Conservation (phyloP, 2,113 vertebrate species). For the Sylvietta virens region DNA sequence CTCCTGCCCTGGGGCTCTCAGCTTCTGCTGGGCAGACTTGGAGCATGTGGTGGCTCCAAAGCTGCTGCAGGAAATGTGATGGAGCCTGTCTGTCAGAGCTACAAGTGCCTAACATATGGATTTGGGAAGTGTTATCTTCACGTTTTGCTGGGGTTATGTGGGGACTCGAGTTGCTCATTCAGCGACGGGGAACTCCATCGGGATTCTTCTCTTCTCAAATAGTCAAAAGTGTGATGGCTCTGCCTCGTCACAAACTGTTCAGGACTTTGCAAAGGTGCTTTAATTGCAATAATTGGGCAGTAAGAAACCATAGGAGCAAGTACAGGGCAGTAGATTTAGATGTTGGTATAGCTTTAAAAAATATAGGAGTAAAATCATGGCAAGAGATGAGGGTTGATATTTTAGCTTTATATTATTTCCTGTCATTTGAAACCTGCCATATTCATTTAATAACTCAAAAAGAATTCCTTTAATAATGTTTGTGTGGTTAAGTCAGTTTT, state of each 20-base stretch:
- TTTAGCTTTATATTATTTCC: background rate
- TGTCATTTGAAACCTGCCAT: background rate
- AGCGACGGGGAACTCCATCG: background rate
- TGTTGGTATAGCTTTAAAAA: background rate
- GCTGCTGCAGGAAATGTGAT: background rate
- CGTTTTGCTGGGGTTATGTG: background rate
- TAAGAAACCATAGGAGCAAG: background rate
- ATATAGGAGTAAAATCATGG: background rate
- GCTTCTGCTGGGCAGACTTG: background rate
- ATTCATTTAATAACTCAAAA: background rate
- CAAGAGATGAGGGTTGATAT: background rate
- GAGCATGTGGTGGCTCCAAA: background rate
- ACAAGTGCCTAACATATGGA: background rate
- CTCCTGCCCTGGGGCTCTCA: background rate
- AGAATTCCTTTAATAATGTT: background rate
- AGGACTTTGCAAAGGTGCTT: background rate
- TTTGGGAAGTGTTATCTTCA: constrained; percentile 7
- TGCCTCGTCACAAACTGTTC: background rate
- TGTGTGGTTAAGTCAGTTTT: background rate
- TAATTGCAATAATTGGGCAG: background rate
- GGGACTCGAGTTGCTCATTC: background rate
- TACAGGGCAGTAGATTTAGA: background rate
- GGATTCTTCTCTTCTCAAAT: background rate
- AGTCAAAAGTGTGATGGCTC: background rate
- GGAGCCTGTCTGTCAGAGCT: constrained; percentile 46